Base-by-base conservation (phyloP, 2,797 vertebrate genomes). In the Morus bassanus region DNA sequence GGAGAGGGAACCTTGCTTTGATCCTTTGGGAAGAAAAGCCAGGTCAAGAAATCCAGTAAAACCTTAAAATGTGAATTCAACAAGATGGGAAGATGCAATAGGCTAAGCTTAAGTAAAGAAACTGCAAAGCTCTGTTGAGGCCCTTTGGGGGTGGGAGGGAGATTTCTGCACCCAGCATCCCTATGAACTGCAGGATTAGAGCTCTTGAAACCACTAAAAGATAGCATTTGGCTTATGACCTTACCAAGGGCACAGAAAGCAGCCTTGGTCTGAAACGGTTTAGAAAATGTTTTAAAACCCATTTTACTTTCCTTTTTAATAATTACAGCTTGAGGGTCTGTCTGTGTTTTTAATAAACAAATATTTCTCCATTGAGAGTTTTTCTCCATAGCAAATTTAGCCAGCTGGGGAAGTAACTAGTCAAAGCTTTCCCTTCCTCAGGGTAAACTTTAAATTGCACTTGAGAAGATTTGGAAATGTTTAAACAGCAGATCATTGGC, bases 281-380 rank as follows among this genome's bases (percentile, higher is more conserved):
- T 77, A 82, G 64, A 33, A 92, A 59, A 35, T 9, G 0, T 95
- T 93, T 89, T 53, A 85, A 91, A 89, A 24, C 22, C 7, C 6
- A 11, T 85, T 93, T 93, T 93, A 59, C 64, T 94, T 94, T 89
- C 53, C 13, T 91, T 72, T 93, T 87, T 59, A 68, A 75, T 84
- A 91, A 74, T 90, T 96, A 45, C 28, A 84, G 69, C 85, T 91
- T 84, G 46, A 87, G 82, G 61, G 48, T 75, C 56, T 88, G 51
- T 59, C 67, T 95, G 61, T 64, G 48, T 59, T 76, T 91, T 93
- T 92, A 82, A 95, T 93, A 96, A 95, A 94, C 75, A 95, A 91
- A 53, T 93, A 85, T 81, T 85, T 95, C 41, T 95, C 77, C 46
- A 43, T 24, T 93, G 83, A 88, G 85, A 56, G 21, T 53, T 76